phyloP scores from a whole-genome alignment of 2,113 vertebrate species.

The Bufo bufo region DNA sequence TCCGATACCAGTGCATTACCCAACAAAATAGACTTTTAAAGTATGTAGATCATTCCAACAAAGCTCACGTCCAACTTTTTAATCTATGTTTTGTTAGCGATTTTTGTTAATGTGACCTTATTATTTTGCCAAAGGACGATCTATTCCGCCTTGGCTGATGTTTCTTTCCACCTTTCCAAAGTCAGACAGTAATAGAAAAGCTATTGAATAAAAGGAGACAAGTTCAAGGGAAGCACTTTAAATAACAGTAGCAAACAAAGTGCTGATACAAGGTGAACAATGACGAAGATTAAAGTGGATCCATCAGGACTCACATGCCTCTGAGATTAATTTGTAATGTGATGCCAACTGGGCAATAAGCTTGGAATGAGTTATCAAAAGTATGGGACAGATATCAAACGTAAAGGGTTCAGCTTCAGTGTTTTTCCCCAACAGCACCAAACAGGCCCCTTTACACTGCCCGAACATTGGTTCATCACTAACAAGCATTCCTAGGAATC shows the following conservation, averaged over 20 bases:
- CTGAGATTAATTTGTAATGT: neutral
- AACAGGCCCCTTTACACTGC: no score
- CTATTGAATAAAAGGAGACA: neutral
- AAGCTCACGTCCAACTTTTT: conserved; percentile 28
- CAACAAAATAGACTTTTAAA: conserved; percentile 39
- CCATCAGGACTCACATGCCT: neutral
- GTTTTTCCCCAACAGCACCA: no score
- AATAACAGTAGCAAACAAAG: neutral
- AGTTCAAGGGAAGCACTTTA: neutral
- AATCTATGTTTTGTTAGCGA: conserved; percentile 50
- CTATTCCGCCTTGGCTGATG: conserved; percentile 2
- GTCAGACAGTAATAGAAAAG: conserved; percentile 1
- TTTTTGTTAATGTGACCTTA: conserved; percentile 50
- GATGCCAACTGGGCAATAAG: neutral
- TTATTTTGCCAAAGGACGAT: conserved; percentile 41
- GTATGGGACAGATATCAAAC: neutral
- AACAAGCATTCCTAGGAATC: no score
- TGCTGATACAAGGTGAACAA: neutral
- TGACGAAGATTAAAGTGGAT: neutral
- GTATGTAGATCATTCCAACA: conserved; percentile 41
- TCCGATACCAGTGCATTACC: conserved; percentile 35
- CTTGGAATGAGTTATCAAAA: neutral
- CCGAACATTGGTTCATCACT: no score
- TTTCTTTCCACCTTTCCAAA: neutral
- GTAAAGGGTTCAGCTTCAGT: no score